phyloP scores from a whole-genome alignment of 1,140 invertebrate genomes.

The Phortica variegata region DNA sequence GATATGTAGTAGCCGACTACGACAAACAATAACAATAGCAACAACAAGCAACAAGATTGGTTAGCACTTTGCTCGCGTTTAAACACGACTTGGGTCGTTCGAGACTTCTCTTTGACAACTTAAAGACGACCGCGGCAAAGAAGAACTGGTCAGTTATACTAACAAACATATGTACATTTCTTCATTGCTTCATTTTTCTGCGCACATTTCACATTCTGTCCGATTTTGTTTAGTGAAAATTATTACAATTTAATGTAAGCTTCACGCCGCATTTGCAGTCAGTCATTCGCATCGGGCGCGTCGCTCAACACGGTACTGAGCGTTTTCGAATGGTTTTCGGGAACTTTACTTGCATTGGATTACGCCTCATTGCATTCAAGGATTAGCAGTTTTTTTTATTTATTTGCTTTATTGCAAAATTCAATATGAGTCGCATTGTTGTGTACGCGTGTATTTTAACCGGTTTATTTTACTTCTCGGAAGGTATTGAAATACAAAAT shows the following conservation, averaged over 20 bases:
- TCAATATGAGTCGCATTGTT: slow-evolving; percentile 27
- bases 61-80: slow-evolving; percentile 20
- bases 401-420: too few relatives aligned
- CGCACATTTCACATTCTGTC: slow-evolving; percentile 35
- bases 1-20: too few relatives aligned
- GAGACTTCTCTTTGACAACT: background rate
- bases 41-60: slow-evolving; percentile 1
- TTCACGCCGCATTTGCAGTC: slow-evolving; percentile 29
- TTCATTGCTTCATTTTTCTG: background rate
- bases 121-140: too few relatives aligned
- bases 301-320: slow-evolving; percentile 29
- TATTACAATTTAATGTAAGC: slow-evolving; percentile 37
- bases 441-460: slow-evolving; percentile 30
- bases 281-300: slow-evolving; percentile 44
- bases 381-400: slow-evolving; percentile 10
- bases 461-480: slow-evolving; percentile 44
- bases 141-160: slow-evolving; percentile 5
- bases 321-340: slow-evolving; percentile 12
- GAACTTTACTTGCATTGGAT: background rate
- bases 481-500: slow-evolving; percentile 30
- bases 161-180: background rate
- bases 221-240: slow-evolving; percentile 38
- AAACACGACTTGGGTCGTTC: slow-evolving; percentile 11
- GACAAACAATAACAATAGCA: too few relatives aligned
- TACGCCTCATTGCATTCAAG: background rate